phyloP scores from a whole-genome alignment of 2,113 vertebrate species.

The Aptenodytes patagonicus region DNA sequence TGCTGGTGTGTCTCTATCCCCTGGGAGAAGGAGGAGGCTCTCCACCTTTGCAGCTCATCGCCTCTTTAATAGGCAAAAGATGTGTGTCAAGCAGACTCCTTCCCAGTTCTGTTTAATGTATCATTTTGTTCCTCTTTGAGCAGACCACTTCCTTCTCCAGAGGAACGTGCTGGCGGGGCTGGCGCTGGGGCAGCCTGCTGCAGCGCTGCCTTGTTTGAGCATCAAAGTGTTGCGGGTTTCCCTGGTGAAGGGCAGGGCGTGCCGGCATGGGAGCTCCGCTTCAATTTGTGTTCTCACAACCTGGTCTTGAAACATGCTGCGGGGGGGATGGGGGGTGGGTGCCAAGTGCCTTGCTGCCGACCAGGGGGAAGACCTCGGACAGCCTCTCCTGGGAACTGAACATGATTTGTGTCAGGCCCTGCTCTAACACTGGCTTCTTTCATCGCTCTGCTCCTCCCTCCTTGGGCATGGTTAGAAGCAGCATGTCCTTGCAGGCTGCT shows the following conservation, averaged over 20 bases:
- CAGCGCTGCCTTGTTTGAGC: background rate
- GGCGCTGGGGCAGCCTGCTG: background rate
- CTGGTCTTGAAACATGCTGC: background rate
- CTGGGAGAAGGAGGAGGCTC: background rate
- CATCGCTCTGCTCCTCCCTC: background rate
- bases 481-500: background rate
- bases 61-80: background rate
- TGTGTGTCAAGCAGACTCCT: background rate
- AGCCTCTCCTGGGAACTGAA: background rate
- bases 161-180: fast-evolving
- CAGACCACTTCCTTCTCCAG: background rate
- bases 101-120: background rate
- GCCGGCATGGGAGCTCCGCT: background rate
- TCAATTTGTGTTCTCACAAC: background rate
- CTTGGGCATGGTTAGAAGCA: background rate
- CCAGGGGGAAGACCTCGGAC: fast-evolving
- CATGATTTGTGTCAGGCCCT: background rate
- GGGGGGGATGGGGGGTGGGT: background rate
- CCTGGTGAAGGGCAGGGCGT: background rate
- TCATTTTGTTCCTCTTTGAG: background rate
- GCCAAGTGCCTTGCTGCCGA: background rate
- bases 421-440: background rate
- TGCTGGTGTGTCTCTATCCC: background rate
- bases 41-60: background rate
- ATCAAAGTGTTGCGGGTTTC: background rate